phyloP scores from a whole-genome alignment of 2,888 invertebrate genomes.

The Tinea trinotella region DNA sequence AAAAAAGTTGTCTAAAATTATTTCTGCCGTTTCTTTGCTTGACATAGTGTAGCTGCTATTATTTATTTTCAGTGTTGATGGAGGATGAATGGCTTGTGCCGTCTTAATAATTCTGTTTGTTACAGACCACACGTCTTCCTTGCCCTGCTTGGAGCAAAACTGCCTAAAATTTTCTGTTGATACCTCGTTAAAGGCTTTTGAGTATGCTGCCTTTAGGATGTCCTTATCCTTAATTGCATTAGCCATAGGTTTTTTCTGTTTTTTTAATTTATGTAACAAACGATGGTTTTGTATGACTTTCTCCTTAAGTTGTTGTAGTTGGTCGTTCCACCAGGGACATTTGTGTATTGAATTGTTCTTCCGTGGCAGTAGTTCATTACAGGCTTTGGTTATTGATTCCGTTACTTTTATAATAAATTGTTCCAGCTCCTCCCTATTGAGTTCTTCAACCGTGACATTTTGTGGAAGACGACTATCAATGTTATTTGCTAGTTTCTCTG shows the following conservation, averaged over 20 bases:
- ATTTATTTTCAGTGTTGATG: constrained; percentile 20
- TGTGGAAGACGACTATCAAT: too few relatives aligned
- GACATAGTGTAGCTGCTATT: constrained; percentile 20
- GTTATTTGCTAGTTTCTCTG: too few relatives aligned
- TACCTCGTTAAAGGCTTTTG: constrained; percentile 18
- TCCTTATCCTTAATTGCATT: neutral
- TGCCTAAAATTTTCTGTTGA: constrained; percentile 23
- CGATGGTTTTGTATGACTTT: neutral
- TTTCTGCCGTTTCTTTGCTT: constrained; percentile 20
- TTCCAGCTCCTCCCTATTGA: too few relatives aligned
- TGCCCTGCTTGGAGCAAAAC: constrained; percentile 25
- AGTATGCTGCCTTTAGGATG: neutral
- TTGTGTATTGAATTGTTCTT: too few relatives aligned
- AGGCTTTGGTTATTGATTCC: too few relatives aligned
- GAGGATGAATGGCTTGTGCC: constrained; percentile 19
- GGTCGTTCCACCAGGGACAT: neutral
- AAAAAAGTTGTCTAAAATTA: constrained; percentile 21
- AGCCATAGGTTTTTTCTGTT: neutral
- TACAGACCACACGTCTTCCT: constrained; percentile 26
- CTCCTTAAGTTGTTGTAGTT: neutral
- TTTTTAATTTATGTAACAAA: neutral
- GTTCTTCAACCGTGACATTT: too few relatives aligned
- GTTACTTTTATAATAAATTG: too few relatives aligned
- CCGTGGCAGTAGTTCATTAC: too few relatives aligned
- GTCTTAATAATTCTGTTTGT: constrained; percentile 25